A percentile compares a stretch with the other conserved stretches of the same genome.
phyloP scores from a whole-genome alignment of 2,888 invertebrate species.

The Amphipoea oculea region DNA sequence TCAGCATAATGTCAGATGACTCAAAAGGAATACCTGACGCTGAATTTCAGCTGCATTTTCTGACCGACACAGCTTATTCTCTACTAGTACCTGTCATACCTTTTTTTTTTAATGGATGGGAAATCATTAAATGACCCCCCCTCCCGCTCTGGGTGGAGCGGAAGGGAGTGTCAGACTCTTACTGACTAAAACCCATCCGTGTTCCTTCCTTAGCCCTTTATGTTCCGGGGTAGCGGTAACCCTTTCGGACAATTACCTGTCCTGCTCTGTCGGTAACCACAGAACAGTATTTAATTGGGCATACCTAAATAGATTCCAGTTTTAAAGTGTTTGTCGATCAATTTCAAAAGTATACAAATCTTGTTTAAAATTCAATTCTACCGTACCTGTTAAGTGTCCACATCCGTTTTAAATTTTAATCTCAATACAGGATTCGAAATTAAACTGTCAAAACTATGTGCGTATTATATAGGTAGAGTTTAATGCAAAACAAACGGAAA shows the following conservation, averaged over 20 bases:
- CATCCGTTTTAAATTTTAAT: constrained; percentile 59
- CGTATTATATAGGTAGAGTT: background rate
- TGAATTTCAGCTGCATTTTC: no score
- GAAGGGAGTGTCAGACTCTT: no score
- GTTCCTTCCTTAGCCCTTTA: no score
- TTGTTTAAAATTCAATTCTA: constrained; percentile 38
- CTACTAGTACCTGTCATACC: background rate
- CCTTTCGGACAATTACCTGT: no score
- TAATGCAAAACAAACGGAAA: constrained; percentile 14
- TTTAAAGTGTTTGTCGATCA: constrained; percentile 40
- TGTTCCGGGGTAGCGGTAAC: no score
- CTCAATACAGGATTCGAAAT: constrained; percentile 30
- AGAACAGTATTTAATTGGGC: constrained; percentile 29
- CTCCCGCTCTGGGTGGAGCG: no score
- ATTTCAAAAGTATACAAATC: constrained; percentile 27
- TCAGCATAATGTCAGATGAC: no score
- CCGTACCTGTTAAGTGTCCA: constrained; percentile 36
- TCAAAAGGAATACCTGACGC: no score
- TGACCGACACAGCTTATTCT: background rate
- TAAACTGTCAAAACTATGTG: constrained; percentile 30
- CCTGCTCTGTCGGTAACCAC: background rate
- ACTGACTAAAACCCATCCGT: no score
- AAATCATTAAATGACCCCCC: no score
- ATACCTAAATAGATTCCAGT: constrained; percentile 1
- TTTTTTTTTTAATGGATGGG: no score